Evolutionary conservation across 2,113 vertebrate species (phyloP), one percentile per base, ranked within the genome.

Genomic region (Chloroceryle aenea): DNA sequence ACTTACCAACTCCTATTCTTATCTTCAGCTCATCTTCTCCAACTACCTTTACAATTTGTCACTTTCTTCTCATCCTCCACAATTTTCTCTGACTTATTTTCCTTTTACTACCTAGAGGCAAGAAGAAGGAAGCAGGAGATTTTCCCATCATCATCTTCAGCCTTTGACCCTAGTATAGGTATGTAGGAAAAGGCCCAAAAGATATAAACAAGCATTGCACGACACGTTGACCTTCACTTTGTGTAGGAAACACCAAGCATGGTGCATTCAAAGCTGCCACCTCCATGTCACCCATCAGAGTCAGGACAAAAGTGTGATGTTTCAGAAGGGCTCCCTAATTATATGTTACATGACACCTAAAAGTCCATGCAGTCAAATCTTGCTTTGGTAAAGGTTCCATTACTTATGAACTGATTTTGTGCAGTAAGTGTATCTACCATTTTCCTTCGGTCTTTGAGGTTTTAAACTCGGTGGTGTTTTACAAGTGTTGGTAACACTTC

Each of bases 401-500:
- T 83, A 38, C 42, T 88, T 90, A 67, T 83, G 32, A 66, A 80
- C 27, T 55, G 78, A 47, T 32, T 89, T 45, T 10, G 9, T 76
- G 20, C 45, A 23, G 17, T 53, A 75, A 52, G 21, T 2, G 1
- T 43, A 34, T 32, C 43, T 80, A 52, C 71, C 16, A 27, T 72
- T 83, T 90, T 90, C 45, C 71, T 76, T 80, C 74, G 38, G 50
- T 53, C 34, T 30, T 36, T 55, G 67, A 55, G 27, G 11, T 92
- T 92, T 96, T 86, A 71, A 73, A 63, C 20, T 36, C 50, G 40
- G 29, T 34, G 9, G 13, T 62, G 47, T 62, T 94, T 93, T 91
- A 62, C 50, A 83, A 3, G 52, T 85, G 38, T 96, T 96, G 53
- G 69, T 87, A 84, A 81, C 80, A 90, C 45, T 85, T 80, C 12